Base-by-base conservation (phyloP, 2,797 vertebrate genomes). In the Odontamblyopus rebecca region DNA sequence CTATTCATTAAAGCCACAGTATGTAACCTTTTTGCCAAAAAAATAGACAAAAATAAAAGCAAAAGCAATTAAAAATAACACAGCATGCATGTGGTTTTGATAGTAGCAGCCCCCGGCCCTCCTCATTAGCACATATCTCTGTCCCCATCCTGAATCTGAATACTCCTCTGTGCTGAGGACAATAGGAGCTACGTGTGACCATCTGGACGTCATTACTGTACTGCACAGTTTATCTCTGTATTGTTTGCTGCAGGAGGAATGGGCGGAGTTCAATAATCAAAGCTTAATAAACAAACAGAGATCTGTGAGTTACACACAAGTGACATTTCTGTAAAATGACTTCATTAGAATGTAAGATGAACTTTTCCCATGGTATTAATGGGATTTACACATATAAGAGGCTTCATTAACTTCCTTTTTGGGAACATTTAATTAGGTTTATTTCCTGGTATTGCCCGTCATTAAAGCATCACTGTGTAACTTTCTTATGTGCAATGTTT, bases 101-200 rank as follows among this genome's bases (percentile, higher is more conserved):
- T 7, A 61, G 29, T 12, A 65, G 63, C 41, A 64, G 38, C 2
- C n/a, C 13, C 23, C 27, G 41, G 50, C 61, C 61, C 15, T 23
- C 8, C 35, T 63, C 35, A 26, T 63, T 44, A 41, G n/a, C 13
- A 15, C 61, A 63, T 18, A 29, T 38, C 27, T 65, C 11, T 65
- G n/a, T 12, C 41, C 11, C 3, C 41, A 1, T 44, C n/a, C 15
- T 44, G 23, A 50, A 29, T 23, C 6, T 65, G 6, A 26, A 64
- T 48, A n/a, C 2, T 48, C 63, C 41, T 27, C n/a, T 44, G 12
- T 48, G 63, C 60, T 6, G 23, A 48, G 29, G 23, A 65, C 63
- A 65, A 79, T 61, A 74, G 59, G 61, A 51, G 57, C 75, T 53
- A 53, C 68, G 56, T 71, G 61, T 72, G 71, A 70, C 53, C 66